Evolutionary conservation across 2,113 vertebrate genomes (phyloP).

Genomic region (Cynoglossus semilaevis): DNA sequence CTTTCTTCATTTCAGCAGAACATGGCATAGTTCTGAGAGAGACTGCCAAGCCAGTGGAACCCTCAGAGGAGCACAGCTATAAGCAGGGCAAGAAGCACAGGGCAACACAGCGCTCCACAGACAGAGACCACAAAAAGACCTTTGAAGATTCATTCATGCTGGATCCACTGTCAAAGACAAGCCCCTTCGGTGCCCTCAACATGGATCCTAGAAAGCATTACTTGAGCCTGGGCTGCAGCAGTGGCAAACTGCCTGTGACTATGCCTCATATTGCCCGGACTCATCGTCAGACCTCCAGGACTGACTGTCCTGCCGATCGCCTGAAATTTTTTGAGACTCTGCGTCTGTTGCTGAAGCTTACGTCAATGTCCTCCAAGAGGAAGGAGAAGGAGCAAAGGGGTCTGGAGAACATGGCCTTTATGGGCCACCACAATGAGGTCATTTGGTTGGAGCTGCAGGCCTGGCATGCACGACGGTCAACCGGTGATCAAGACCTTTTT

Average conservation of each 20-base stretch:
- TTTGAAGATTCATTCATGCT: conserved; percentile 92
- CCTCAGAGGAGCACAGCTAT: conserved; percentile 83
- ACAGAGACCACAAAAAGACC: conserved; percentile 92
- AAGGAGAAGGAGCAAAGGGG: conserved; percentile 97
- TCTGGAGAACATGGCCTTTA: conserved; percentile 87
- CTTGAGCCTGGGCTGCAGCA: conserved; percentile 95
- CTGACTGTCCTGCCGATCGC: conserved; percentile 94
- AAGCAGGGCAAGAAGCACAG: conserved; percentile 90
- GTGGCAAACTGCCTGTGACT: conserved; percentile 87
- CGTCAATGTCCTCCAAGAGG: conserved; percentile 98
- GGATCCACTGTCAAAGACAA: conserved; percentile 87
- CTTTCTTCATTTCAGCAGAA: conserved; percentile 66
- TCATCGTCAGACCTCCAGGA: conserved; percentile 93
- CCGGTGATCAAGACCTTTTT: conserved; percentile 91
- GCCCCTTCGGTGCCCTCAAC: conserved; percentile 75
- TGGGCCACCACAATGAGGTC: conserved; percentile 94
- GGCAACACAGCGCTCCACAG: conserved; percentile 83
- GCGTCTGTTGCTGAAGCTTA: conserved; percentile 94
- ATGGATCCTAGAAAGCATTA: conserved; percentile 98
- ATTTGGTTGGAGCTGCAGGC: conserved; percentile 99
- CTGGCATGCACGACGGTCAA: conserved; percentile 94
- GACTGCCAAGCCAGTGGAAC: conserved; percentile 73
- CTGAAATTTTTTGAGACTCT: conserved; percentile 98
- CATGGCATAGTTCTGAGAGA: conserved; percentile 72
- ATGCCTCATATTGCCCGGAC: conserved; percentile 88